Conservation (phyloP, 1,140 invertebrate species). For the Orchestia grillus region DNA sequence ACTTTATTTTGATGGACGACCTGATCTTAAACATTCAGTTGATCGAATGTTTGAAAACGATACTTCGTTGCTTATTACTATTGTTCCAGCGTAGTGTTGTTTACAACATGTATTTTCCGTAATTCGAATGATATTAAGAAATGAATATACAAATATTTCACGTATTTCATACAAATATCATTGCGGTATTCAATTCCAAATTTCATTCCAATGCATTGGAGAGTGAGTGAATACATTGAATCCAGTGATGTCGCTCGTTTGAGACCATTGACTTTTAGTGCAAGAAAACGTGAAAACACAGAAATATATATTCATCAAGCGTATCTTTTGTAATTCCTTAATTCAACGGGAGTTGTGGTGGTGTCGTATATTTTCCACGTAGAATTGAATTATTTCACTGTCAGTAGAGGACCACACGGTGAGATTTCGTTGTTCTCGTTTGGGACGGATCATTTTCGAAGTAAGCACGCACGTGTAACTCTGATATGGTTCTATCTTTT, state of each 20-base stretch:
- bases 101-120: neutral
- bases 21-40: too few species aligned
- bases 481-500: too few species aligned
- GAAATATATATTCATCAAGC: neutral
- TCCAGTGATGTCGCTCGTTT: too few species aligned
- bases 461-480: too few species aligned
- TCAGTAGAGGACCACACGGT: too few species aligned
- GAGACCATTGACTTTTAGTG: too few species aligned
- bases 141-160: neutral
- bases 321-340: neutral
- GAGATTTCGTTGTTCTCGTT: too few species aligned
- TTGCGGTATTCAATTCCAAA: neutral
- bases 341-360: neutral
- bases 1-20: too few species aligned
- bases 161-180: neutral
- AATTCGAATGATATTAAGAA: neutral
- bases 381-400: neutral
- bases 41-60: too few species aligned
- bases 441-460: too few species aligned
- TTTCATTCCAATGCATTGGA: too few species aligned
- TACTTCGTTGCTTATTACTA: neutral
- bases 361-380: neutral
- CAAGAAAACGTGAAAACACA: neutral
- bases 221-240: too few species aligned
- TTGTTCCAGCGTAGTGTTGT: neutral